These are phyloP conservation scores for Gallinago jamesoni DNA, from an alignment of 2,113 vertebrate genomes.

Conservation along the genomic window DNA sequence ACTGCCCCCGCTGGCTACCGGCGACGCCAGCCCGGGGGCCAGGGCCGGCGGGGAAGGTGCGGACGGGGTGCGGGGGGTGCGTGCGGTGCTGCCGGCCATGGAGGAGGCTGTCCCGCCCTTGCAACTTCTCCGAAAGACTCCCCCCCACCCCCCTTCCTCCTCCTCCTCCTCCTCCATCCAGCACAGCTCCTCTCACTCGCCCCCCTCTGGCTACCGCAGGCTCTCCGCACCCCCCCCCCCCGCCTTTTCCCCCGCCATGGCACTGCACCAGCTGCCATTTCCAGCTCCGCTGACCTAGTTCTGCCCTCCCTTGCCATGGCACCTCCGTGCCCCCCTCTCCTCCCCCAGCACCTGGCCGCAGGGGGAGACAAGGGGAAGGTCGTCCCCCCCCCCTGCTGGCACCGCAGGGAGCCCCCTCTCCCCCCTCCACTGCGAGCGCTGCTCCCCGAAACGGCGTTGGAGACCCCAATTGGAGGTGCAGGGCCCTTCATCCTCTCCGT, in stretches of 20 bases:
- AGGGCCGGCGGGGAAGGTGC: not conserved
- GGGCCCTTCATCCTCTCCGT: not conserved
- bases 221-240: not conserved
- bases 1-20: not conserved
- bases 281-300: constrained; percentile 69
- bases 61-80: not conserved
- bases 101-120: not conserved
- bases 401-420: not conserved
- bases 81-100: not conserved
- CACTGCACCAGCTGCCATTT: constrained; percentile 40
- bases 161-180: not conserved
- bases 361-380: not conserved
- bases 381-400: not conserved
- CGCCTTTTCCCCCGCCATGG: not conserved
- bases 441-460: not conserved
- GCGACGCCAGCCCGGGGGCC: not conserved
- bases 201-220: not conserved
- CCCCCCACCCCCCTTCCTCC: not conserved
- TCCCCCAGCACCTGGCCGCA: not conserved
- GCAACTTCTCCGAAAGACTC: not conserved
- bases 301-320: not conserved
- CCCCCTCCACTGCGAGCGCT: not conserved
- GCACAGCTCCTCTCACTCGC: not conserved
- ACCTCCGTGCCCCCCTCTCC: not conserved
- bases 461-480: not conserved